Evolutionary conservation across 2,113 vertebrate genomes (phyloP), one percentile per base, ranked within the genome.

Genomic region (Tamias sibiricus): DNA sequence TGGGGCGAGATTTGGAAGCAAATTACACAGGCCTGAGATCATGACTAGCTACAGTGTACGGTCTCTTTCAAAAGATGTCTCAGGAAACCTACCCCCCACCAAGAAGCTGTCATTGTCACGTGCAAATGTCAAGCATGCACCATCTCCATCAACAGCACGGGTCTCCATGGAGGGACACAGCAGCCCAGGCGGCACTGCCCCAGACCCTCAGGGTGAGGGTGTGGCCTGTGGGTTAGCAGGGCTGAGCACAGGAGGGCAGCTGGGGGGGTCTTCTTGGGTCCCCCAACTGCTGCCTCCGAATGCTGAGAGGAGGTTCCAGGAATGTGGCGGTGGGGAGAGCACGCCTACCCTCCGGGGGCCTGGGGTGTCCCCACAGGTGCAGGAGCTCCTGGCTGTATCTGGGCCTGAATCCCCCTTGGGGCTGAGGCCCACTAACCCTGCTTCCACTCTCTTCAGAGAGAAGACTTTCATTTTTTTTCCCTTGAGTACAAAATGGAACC

Each of bases 331-430:
- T 19, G 8, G 30, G 42, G 30, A 19, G 16, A 68, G 32, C 30
- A 35, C 12, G 20, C 59, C 62, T 26, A 14, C 66, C 49, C 66
- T 68, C 87, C n/a, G 11, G 28, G 19, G 5, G 5, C 13, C 35
- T 14, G 1, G 22, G 19, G 10, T 54, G 8, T 66, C 16, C 6
- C 3, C 1, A 28, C 0, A 22, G 44, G n/a, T 28, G 75, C 8
- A 8, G 11, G 37, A 57, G 26, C 49, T 72, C 42, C 37, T 62
- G 49, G 0, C 19, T 47, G 26, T 49, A 1, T 57, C 32, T 2
- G 19, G 6, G n/a, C 42, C n/a, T 35, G 9, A 24, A 40, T 74
- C 20, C n/a, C 9, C 14, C 3, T 2, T n/a, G 42, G 37, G 68
- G 7, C 35, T 75, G n/a, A 44, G 19, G 9, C 7, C 52, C 32